phyloP scores from a whole-genome alignment of 2,797 vertebrate genomes.

The Carduelis carduelis region DNA sequence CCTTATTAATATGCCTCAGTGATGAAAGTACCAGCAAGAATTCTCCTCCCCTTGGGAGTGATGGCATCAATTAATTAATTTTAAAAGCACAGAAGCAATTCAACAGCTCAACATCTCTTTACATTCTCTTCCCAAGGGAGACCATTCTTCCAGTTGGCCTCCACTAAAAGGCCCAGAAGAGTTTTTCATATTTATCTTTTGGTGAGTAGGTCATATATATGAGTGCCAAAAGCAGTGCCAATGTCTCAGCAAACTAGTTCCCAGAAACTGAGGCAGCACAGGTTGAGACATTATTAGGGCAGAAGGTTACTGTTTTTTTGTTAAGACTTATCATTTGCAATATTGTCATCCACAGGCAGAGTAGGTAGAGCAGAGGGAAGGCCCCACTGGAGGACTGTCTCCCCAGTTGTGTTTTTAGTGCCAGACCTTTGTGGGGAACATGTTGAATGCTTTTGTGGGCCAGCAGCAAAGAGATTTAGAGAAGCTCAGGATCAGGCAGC shows the following conservation, averaged over 20 bases:
- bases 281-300: neutral
- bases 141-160: neutral
- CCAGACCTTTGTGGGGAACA: neutral
- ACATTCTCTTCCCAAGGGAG: neutral
- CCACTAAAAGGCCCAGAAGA: neutral
- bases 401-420: neutral
- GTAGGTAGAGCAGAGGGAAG: neutral
- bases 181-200: neutral
- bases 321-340: neutral
- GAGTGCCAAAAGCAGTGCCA: neutral
- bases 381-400: neutral
- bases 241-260: neutral
- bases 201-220: neutral
- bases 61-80: neutral
- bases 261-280: neutral
- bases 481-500: neutral
- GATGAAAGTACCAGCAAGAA: neutral
- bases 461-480: neutral
- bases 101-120: neutral
- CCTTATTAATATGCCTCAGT: neutral
- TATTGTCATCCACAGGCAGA: neutral
- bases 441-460: neutral
- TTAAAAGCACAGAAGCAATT: neutral
- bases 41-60: neutral
- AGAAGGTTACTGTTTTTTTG: fast-evolving